Evolutionary conservation across 2,113 vertebrate species (phyloP).

Genomic region (Varanus salvator): DNA sequence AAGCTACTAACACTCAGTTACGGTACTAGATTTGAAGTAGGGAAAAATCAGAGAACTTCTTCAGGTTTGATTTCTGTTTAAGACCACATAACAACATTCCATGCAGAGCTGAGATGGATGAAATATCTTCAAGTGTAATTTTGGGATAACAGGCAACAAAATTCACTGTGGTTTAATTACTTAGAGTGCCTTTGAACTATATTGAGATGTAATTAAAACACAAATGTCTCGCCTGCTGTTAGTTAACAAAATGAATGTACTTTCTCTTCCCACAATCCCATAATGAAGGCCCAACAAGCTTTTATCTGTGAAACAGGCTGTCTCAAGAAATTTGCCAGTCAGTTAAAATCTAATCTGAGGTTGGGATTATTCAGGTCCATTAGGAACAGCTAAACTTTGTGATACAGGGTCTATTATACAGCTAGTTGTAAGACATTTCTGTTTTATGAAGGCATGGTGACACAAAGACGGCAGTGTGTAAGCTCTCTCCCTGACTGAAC

Average conservation of each 20-base stretch:
- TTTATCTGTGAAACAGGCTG: slow-evolving; percentile 44
- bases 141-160: not conserved
- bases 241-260: slow-evolving; percentile 30
- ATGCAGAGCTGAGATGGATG: not conserved
- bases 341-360: slow-evolving; percentile 70
- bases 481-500: slow-evolving; percentile 81
- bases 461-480: slow-evolving; percentile 92
- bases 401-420: slow-evolving; percentile 79
- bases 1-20: not conserved
- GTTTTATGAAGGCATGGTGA: slow-evolving; percentile 68
- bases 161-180: not conserved
- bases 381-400: slow-evolving; percentile 69
- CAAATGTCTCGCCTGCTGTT: not conserved
- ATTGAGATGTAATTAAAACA: not conserved
- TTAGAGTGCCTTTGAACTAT: slow-evolving; percentile 20
- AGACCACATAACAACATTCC: not conserved
- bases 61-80: not conserved
- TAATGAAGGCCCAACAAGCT: slow-evolving; percentile 12
- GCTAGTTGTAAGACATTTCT: slow-evolving; percentile 81
- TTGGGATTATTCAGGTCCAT: slow-evolving; percentile 64
- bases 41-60: not conserved
- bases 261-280: slow-evolving; percentile 7
- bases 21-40: rapidly evolving
- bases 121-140: slow-evolving; percentile 13
- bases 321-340: slow-evolving; percentile 72